phyloP scores from a whole-genome alignment of 2,113 vertebrate genomes.

The Leptobrachium ailaonicum region DNA sequence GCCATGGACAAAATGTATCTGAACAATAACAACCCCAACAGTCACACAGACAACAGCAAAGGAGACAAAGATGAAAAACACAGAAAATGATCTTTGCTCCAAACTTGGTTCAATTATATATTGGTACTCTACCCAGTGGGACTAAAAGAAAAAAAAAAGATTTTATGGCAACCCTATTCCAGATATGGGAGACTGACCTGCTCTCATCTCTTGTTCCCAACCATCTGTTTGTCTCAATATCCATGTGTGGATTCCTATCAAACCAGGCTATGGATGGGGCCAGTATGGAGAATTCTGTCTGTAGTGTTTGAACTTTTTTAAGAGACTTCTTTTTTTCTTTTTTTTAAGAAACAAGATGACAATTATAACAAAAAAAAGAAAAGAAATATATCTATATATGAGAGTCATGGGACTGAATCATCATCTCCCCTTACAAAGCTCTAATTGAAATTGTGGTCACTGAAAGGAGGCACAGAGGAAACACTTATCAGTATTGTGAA shows the following conservation, averaged over 20 bases:
- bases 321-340: constrained; percentile 75
- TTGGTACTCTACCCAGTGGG: constrained; percentile 10
- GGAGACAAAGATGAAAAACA: constrained; percentile 99
- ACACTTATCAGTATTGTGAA: constrained; percentile 99
- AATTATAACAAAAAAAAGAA: constrained; percentile 44
- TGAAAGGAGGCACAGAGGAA: constrained; percentile 84
- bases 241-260: constrained; percentile 51
- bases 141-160: constrained; percentile 28
- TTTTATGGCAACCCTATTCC: constrained; percentile 53
- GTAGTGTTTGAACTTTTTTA: constrained; percentile 80
- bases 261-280: constrained; percentile 68
- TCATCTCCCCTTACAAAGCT: constrained; percentile 81
- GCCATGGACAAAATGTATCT: constrained; percentile 99
- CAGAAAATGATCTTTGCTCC: constrained; percentile 83
- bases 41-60: constrained; percentile 97
- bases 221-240: neutral
- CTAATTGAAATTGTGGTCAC: constrained; percentile 91
- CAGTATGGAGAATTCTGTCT: constrained; percentile 76
- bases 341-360: constrained; percentile 63
- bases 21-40: constrained; percentile 94
- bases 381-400: constrained; percentile 65
- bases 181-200: constrained; percentile 10
- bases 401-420: constrained; percentile 89
- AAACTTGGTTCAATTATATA: neutral
- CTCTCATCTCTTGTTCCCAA: constrained; percentile 32